phyloP scores from a whole-genome alignment of 2,797 vertebrate species.

The Streptopelia turtur region DNA sequence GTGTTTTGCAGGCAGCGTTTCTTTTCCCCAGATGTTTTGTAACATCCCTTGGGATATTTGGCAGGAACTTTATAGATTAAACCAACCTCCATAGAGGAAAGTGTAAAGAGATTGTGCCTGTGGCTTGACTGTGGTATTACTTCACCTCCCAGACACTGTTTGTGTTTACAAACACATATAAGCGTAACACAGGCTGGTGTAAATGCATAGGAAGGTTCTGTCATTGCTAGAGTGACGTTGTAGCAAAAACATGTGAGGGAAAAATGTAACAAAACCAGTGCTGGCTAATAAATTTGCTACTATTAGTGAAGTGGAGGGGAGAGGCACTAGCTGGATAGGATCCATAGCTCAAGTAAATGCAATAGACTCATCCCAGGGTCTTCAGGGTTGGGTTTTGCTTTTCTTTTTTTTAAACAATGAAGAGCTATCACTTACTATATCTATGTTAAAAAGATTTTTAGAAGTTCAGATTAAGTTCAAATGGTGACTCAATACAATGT shows the following conservation, averaged over 20 bases:
- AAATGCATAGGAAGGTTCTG: neutral
- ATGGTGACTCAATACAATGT: neutral
- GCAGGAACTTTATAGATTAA: neutral
- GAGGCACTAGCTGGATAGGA: neutral
- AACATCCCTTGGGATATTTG: neutral
- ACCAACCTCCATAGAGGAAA: neutral
- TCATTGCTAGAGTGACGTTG: neutral
- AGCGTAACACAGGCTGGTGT: neutral
- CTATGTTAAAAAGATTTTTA: neutral
- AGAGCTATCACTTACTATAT: neutral
- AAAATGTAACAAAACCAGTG: neutral
- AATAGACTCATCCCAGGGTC: neutral
- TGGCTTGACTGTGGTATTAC: neutral
- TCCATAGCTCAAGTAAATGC: neutral
- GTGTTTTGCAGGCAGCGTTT: neutral
- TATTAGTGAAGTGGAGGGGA: neutral
- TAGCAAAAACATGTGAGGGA: neutral
- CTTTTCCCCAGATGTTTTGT: neutral
- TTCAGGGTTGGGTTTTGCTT: neutral
- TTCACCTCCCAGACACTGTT: neutral
- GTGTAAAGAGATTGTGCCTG: neutral
- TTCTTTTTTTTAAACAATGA: neutral
- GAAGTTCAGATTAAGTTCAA: slow-evolving; percentile 15
- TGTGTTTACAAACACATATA: neutral
- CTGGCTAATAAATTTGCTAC: neutral